These are phyloP conservation scores for Hedya salicella DNA, from an alignment of 2,888 invertebrate genomes.

Conservation along the genomic window DNA sequence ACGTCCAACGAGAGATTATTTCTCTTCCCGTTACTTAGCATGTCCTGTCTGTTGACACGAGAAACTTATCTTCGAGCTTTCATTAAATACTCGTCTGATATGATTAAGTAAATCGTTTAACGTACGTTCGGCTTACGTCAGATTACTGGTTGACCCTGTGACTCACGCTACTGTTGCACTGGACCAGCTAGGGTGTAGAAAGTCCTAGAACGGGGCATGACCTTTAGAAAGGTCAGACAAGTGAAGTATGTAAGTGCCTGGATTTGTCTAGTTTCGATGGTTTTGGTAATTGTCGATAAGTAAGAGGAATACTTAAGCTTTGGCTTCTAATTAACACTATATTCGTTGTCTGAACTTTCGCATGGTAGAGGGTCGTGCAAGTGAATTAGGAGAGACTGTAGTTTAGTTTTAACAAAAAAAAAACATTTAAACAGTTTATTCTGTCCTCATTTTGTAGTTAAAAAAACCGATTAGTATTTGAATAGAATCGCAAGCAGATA, in stretches of 20 bases:
- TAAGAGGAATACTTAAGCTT: neutral
- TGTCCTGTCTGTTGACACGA: constrained; percentile 37
- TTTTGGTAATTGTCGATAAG: constrained; percentile 14
- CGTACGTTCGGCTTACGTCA: constrained; percentile 56
- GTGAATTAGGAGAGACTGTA: too few species aligned
- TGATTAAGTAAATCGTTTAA: constrained; percentile 45
- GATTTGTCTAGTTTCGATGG: constrained; percentile 3
- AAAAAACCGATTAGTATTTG: neutral
- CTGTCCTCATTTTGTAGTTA: neutral
- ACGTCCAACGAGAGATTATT: constrained; percentile 32
- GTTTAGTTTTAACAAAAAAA: too few species aligned
- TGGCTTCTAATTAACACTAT: neutral
- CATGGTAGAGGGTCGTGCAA: too few species aligned
- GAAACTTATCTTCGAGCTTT: constrained; percentile 40
- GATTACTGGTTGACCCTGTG: constrained; percentile 55
- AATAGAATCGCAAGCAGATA: constrained; percentile 24
- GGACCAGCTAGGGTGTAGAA: constrained; percentile 58
- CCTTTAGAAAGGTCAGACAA: constrained; percentile 57
- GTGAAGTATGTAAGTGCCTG: constrained; percentile 12
- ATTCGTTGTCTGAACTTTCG: neutral
- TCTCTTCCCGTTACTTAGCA: constrained; percentile 32
- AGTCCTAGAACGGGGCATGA: constrained; percentile 55
- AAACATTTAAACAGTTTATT: too few species aligned
- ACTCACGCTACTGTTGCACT: constrained; percentile 36
- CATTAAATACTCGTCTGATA: constrained; percentile 40